Evolutionary conservation across 53 echinoderm and acorn worm species (phyloP).

Genomic region (Echinarachnius parma): DNA sequence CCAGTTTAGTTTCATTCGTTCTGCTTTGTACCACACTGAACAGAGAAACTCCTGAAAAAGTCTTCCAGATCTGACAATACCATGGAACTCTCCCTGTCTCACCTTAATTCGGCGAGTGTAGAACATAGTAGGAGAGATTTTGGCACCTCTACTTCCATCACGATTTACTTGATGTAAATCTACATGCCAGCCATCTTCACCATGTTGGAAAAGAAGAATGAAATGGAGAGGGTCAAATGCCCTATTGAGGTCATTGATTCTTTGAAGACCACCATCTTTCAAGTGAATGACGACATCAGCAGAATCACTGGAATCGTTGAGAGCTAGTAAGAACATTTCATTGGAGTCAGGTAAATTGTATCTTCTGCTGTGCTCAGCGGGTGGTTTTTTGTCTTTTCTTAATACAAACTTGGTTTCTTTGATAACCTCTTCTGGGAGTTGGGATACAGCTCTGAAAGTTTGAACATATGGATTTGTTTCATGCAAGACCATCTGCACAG

Average conservation of each 20-base stretch:
- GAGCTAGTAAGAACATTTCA: too few species aligned
- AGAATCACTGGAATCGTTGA: too few species aligned
- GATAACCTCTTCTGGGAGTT: slow-evolving; percentile 16
- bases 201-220: slow-evolving; percentile 45
- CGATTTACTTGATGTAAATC: slow-evolving; percentile 14
- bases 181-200: slow-evolving; percentile 41
- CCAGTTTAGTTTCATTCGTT: slow-evolving; percentile 17
- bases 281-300: slow-evolving; percentile 25
- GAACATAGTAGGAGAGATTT: slow-evolving; percentile 18
- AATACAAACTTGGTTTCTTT: slow-evolving; percentile 31
- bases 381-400: slow-evolving; percentile 33
- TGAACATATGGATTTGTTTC: slow-evolving; percentile 38
- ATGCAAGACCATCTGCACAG: slow-evolving; percentile 30
- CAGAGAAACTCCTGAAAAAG: too few species aligned
- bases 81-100: too few species aligned
- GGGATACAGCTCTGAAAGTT: slow-evolving; percentile 28
- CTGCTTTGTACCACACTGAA: too few species aligned
- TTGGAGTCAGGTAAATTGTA: slow-evolving; percentile 49
- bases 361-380: slow-evolving; percentile 18
- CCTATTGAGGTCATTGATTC: slow-evolving; percentile 42
- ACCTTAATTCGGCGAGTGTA: slow-evolving; percentile 32
- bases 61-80: too few species aligned
- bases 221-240: slow-evolving; percentile 53
- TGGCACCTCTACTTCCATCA: too few species aligned
- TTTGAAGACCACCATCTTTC: slow-evolving; percentile 20